Evolutionary conservation across 2,113 vertebrate genomes (phyloP).

Genomic region (Cyanoderma ruficeps): DNA sequence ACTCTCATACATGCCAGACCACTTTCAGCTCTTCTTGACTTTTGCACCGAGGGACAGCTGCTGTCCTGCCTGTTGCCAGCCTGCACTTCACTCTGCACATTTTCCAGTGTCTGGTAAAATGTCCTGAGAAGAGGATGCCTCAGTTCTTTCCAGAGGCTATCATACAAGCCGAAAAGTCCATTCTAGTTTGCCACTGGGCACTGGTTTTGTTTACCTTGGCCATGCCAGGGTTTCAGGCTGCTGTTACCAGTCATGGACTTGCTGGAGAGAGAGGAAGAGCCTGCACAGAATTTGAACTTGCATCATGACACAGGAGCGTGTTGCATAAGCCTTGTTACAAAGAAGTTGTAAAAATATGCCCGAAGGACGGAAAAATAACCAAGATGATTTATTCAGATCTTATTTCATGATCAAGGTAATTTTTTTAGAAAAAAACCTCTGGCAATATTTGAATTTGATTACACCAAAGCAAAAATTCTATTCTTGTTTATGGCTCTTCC

Average conservation of each 20-base stretch:
- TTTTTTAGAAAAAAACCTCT: neutral
- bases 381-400: neutral
- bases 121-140: neutral
- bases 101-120: neutral
- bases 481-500: neutral
- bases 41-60: neutral
- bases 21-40: neutral
- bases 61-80: neutral
- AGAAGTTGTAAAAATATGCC: neutral
- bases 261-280: neutral
- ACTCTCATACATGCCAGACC: neutral
- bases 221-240: neutral
- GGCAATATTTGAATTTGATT: neutral
- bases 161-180: neutral
- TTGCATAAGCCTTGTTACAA: neutral
- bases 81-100: neutral
- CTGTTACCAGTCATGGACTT: neutral
- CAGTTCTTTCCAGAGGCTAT: neutral
- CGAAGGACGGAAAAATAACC: neutral
- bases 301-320: neutral
- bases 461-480: neutral
- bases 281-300: neutral
- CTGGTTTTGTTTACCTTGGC: neutral
- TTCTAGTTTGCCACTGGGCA: neutral
- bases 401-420: neutral